Evolutionary conservation across 2,797 vertebrate species (phyloP).

Genomic region (Paguma larvata): DNA sequence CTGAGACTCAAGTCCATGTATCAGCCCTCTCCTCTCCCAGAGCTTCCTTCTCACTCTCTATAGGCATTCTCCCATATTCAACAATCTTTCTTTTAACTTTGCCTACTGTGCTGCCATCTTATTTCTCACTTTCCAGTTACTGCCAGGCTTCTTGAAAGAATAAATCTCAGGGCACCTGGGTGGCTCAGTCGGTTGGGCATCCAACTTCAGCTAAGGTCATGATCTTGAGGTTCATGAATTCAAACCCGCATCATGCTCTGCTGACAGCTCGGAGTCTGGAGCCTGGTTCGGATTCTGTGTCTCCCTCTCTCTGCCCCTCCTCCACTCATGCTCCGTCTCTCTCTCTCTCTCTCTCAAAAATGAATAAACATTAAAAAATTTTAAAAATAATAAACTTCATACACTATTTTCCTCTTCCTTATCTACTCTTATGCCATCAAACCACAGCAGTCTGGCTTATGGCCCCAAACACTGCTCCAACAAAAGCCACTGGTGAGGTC

Average conservation of each 20-base stretch:
- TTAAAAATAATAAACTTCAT: constrained; percentile 18
- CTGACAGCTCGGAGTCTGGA: no score
- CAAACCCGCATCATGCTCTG: no score
- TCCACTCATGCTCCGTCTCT: no score
- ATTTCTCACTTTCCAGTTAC: constrained; percentile 45
- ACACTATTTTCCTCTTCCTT: not conserved
- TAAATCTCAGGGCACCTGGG: not conserved
- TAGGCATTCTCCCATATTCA: constrained; percentile 10
- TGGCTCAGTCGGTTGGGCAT: no score
- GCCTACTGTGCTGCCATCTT: not conserved
- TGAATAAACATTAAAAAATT: no score
- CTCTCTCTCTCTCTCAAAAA: no score
- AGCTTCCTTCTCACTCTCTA: not conserved
- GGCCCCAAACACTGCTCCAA: not conserved
- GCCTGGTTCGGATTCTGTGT: no score
- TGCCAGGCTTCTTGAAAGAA: constrained; percentile 32
- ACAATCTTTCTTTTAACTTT: constrained; percentile 47
- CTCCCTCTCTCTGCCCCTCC: no score
- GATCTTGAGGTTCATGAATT: no score
- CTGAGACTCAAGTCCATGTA: not conserved
- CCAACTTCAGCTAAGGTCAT: no score
- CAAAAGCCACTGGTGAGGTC: not conserved
- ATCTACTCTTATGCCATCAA: constrained; percentile 8
- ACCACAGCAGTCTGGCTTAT: not conserved
- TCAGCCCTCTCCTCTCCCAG: not conserved